Percentiles rank a stretch among this genome's conserved stretches.
These are phyloP conservation scores for Trigoniulus corallinus DNA, from an alignment of 1,140 invertebrate genomes.

Conservation along the genomic window DNA sequence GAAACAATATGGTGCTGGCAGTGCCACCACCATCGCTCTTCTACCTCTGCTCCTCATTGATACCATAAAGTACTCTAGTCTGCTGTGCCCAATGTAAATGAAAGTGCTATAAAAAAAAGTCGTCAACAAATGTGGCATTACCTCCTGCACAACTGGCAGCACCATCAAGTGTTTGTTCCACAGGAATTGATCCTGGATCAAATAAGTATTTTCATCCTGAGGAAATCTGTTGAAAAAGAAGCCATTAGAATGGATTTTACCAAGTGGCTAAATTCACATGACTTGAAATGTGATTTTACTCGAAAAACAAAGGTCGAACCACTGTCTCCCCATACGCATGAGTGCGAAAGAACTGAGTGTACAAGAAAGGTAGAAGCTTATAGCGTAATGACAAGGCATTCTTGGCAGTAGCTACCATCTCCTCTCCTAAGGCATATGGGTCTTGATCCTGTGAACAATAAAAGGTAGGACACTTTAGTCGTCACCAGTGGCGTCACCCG, in stretches of 20 bases:
- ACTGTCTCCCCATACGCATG: constrained; percentile 52
- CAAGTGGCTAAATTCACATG: neutral
- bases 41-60: no score
- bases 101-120: neutral
- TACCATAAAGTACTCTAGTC: no score
- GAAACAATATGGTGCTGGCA: no score
- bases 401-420: constrained; percentile 42
- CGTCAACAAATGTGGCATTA: constrained; percentile 18
- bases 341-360: constrained; percentile 56
- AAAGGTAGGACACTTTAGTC: neutral
- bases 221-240: constrained; percentile 38
- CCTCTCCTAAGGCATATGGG: constrained; percentile 48
- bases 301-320: constrained; percentile 58
- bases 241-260: neutral
- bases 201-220: constrained; percentile 42
- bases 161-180: constrained; percentile 59
- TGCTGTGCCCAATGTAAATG: neutral
- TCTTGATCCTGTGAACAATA: constrained; percentile 47
- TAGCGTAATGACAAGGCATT: constrained; percentile 50
- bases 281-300: constrained; percentile 32
- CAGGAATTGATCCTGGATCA: constrained; percentile 61
- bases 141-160: constrained; percentile 49
- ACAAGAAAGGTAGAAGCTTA: constrained; percentile 58
- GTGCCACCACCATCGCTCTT: no score
- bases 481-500: neutral